These are phyloP conservation scores for Aspidiotus destructor DNA, from an alignment of 2,888 invertebrate genomes.

Conservation along the genomic window DNA sequence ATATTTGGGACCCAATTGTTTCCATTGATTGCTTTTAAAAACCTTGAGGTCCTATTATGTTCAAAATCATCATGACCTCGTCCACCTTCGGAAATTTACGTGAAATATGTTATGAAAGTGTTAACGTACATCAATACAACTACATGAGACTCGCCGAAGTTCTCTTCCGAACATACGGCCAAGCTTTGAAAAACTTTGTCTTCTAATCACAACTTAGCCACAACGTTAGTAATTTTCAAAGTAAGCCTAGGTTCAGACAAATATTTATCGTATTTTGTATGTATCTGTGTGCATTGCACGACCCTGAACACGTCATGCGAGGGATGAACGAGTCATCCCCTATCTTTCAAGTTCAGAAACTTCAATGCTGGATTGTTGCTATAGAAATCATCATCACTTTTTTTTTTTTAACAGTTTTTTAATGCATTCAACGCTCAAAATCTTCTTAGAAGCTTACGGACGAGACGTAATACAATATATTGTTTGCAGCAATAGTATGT, in stretches of 20 bases:
- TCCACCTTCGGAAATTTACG: too few relatives aligned
- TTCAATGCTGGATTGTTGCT: background rate
- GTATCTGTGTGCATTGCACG: constrained; percentile 1
- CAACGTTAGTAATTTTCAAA: background rate
- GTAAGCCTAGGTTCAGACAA: background rate
- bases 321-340: background rate
- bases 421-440: background rate
- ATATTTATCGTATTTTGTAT: background rate
- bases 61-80: too few relatives aligned
- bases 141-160: background rate
- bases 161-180: constrained; percentile 1
- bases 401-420: background rate
- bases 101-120: too few relatives aligned
- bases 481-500: background rate
- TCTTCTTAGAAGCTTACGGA: background rate
- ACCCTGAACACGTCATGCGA: constrained; percentile 1
- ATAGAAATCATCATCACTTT: background rate
- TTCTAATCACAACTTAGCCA: background rate
- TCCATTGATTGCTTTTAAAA: too few relatives aligned
- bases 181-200: background rate
- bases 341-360: background rate
- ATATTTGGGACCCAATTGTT: too few relatives aligned
- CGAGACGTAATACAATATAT: background rate
- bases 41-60: too few relatives aligned
- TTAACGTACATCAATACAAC: background rate